Conservation (phyloP, 2,113 vertebrate species). For the Microtus montanus region DNA sequence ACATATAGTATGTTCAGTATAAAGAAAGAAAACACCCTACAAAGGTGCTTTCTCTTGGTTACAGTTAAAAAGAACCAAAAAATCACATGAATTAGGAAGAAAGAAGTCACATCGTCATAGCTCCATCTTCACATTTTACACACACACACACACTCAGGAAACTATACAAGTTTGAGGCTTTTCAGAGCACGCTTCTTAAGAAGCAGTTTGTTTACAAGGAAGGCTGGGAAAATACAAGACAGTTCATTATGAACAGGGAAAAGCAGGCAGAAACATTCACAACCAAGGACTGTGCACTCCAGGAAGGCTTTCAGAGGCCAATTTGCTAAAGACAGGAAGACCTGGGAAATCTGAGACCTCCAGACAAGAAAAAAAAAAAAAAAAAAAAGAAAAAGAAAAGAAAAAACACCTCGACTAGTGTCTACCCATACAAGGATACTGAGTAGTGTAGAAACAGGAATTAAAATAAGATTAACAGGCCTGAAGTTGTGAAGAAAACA, state of each 20-base stretch:
- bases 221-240: neutral
- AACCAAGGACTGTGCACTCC: neutral
- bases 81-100: neutral
- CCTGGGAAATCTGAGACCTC: neutral
- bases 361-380: too few species aligned
- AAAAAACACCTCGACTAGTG: neutral
- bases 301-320: neutral
- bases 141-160: neutral
- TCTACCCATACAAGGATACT: neutral
- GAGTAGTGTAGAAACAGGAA: neutral
- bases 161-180: neutral
- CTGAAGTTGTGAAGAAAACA: neutral
- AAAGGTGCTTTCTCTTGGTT: neutral
- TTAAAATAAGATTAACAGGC: neutral
- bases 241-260: neutral
- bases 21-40: neutral
- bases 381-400: too few species aligned
- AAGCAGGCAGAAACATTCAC: neutral
- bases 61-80: neutral
- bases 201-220: neutral
- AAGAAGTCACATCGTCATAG: conserved; percentile 57
- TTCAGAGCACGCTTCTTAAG: neutral
- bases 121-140: conserved; percentile 52
- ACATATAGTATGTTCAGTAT: neutral
- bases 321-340: neutral